Conservation (phyloP, 2,888 invertebrate genomes). For the Hirtodrosophila histrioides region DNA sequence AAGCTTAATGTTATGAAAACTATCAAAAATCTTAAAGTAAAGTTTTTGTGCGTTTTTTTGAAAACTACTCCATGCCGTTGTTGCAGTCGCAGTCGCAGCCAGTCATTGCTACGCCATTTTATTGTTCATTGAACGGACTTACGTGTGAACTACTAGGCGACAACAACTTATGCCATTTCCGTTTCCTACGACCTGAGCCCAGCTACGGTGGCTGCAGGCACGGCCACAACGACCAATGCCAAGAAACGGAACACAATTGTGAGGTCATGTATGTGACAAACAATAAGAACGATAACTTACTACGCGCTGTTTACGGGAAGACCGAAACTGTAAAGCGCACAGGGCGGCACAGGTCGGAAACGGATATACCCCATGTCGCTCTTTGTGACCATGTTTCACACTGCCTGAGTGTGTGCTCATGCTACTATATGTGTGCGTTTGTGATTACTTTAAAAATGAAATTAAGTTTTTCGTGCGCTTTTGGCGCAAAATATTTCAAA, state of each 20-base stretch:
- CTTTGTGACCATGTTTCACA: constrained; percentile 7
- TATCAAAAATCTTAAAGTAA: no score
- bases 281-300: constrained; percentile 76
- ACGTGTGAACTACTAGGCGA: constrained; percentile 76
- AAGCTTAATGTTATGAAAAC: no score
- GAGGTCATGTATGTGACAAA: constrained; percentile 77
- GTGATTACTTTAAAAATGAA: constrained; percentile 56
- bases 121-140: constrained; percentile 72
- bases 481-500: constrained; percentile 22
- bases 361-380: constrained; percentile 53
- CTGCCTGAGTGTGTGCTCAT: constrained; percentile 1
- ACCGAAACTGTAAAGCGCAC: constrained; percentile 24
- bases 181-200: constrained; percentile 63
- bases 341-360: constrained; percentile 30
- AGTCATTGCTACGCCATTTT: constrained; percentile 48
- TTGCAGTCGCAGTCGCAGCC: constrained; percentile 12
- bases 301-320: constrained; percentile 30
- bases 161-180: constrained; percentile 81
- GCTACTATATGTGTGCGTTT: constrained; percentile 9
- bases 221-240: constrained; percentile 25
- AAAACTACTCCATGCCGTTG: no score
- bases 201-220: constrained; percentile 17
- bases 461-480: constrained; percentile 61
- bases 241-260: constrained; percentile 70
- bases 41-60: no score